These are phyloP conservation scores for Lepus americanus DNA, from an alignment of 2,113 vertebrate species.

Conservation along the genomic window DNA sequence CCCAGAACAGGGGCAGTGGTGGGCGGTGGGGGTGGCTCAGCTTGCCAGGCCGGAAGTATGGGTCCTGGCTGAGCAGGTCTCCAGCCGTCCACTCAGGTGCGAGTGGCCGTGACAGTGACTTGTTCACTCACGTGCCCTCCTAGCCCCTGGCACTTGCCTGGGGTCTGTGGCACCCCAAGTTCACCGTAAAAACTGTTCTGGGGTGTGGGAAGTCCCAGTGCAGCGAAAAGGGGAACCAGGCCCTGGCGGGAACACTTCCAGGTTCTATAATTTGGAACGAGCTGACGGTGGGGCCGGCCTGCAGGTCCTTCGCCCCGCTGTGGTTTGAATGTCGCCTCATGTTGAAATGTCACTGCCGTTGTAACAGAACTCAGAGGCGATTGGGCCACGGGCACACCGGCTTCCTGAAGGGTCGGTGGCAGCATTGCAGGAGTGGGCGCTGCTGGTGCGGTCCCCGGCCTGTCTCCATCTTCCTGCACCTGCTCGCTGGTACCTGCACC, in stretches of 20 bases:
- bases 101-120: neutral
- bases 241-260: neutral
- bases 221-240: neutral
- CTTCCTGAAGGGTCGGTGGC: neutral
- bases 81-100: accelerated
- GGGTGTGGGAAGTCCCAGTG: neutral
- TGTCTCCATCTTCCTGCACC: too few species aligned
- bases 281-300: accelerated
- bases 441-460: neutral
- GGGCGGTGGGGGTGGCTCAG: neutral
- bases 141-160: neutral
- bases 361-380: neutral
- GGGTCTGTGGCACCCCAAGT: neutral
- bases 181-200: neutral
- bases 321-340: neutral
- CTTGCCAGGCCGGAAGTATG: accelerated
- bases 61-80: neutral
- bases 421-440: neutral
- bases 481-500: neutral
- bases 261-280: neutral
- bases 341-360: too few species aligned
- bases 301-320: neutral
- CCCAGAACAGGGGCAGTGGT: too few species aligned
- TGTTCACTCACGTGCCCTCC: neutral
- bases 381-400: too few species aligned